Conservation (phyloP, 2,113 vertebrate species). For the Sylvilagus bachmani region DNA sequence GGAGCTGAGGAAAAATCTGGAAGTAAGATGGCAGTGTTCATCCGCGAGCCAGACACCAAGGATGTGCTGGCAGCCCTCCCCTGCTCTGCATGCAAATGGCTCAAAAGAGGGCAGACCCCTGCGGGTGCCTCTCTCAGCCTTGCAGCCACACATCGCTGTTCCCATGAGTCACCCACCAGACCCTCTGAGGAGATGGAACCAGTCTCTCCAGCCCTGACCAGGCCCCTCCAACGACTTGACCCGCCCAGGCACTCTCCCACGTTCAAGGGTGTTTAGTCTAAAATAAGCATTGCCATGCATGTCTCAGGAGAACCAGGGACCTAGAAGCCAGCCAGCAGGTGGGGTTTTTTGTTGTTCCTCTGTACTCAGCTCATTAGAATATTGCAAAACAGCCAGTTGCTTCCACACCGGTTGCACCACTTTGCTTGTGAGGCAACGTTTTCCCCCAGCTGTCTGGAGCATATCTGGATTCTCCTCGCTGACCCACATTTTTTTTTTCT, state of each 20-base stretch:
- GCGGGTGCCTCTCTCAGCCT: background rate
- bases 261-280: conserved; percentile 32
- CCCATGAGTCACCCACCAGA: background rate
- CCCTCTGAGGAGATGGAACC: background rate
- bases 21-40: background rate
- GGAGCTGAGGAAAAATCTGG: background rate
- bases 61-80: background rate
- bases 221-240: background rate
- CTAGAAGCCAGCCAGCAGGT: background rate
- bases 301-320: background rate
- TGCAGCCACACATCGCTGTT: background rate
- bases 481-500: background rate
- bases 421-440: background rate
- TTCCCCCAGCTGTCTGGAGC: background rate
- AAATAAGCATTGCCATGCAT: background rate
- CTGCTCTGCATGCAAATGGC: rapidly evolving
- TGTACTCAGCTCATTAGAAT: background rate
- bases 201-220: background rate
- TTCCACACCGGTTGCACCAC: background rate
- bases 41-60: background rate
- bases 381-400: background rate
- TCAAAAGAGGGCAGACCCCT: background rate
- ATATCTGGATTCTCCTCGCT: background rate
- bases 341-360: background rate
- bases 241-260: conserved; percentile 49